phyloP scores from a whole-genome alignment of 92 coral and sea anemone species.

The Actinostola sp. region DNA sequence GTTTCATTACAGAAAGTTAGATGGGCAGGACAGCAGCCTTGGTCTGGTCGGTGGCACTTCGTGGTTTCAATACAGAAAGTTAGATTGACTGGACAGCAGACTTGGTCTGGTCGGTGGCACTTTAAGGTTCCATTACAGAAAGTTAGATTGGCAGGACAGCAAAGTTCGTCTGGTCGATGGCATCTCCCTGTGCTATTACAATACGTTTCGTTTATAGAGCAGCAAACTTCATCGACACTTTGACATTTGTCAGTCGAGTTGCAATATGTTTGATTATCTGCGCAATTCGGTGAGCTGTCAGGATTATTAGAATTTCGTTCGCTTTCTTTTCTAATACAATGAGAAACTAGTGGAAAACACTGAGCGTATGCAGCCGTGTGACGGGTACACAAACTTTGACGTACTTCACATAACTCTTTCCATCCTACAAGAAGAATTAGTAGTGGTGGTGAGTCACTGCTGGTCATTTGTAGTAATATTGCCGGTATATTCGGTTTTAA shows the following conservation, averaged over 20 bases:
- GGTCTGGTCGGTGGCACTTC: neutral
- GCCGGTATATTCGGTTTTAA: too few relatives aligned
- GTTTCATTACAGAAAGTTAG: neutral
- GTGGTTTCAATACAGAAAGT: neutral
- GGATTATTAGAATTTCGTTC: neutral
- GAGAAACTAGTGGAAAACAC: conserved; percentile 23
- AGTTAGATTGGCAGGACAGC: conserved; percentile 11
- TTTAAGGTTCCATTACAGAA: neutral
- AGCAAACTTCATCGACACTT: neutral
- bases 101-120: neutral
- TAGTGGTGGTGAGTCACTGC: neutral
- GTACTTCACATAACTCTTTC: conserved; percentile 20
- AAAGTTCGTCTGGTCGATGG: neutral
- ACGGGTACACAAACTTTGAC: conserved; percentile 24
- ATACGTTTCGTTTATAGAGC: neutral
- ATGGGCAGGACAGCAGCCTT: neutral
- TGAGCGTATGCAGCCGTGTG: conserved; percentile 8
- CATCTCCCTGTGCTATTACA: neutral
- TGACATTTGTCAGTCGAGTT: neutral
- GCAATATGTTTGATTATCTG: conserved; percentile 17
- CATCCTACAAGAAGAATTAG: conserved; percentile 13
- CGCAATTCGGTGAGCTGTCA: neutral
- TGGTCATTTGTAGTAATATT: too few relatives aligned
- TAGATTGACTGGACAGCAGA: conserved; percentile 8
- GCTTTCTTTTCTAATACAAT: conserved; percentile 9